These are phyloP conservation scores for Hippocampus barbouri DNA, from an alignment of 2,113 vertebrate genomes.

Conservation along the genomic window DNA sequence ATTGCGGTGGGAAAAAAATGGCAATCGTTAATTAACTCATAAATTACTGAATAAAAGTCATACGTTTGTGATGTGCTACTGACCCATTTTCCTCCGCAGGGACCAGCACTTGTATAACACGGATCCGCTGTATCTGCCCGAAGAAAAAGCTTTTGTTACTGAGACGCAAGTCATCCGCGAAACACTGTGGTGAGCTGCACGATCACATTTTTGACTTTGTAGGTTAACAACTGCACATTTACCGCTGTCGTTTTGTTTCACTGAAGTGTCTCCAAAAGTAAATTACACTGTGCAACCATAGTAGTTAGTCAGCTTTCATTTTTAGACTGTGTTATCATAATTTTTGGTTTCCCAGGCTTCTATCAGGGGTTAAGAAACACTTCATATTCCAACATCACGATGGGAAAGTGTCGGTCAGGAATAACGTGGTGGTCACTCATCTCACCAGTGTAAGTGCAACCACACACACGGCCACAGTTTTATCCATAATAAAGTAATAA, in stretches of 20 bases:
- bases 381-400: constrained; percentile 93
- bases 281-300: not conserved
- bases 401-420: constrained; percentile 88
- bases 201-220: not conserved
- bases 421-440: constrained; percentile 89
- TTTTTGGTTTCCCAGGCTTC: constrained; percentile 77
- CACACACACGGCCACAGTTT: not conserved
- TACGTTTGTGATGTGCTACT: not conserved
- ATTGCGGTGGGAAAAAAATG: too few relatives aligned
- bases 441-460: constrained; percentile 84
- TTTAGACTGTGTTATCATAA: not conserved
- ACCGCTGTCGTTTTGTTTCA: not conserved
- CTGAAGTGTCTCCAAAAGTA: not conserved
- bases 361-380: constrained; percentile 93
- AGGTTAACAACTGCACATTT: not conserved
- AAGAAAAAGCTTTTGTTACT: constrained; percentile 86
- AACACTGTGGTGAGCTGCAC: constrained; percentile 84
- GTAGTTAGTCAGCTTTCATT: too few relatives aligned
- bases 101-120: constrained; percentile 91
- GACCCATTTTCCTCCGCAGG: constrained; percentile 63
- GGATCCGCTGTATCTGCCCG: constrained; percentile 86
- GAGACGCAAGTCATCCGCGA: constrained; percentile 95
- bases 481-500: not conserved
- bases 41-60: not conserved
- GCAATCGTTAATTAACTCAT: too few relatives aligned